Evolutionary conservation across 2,888 invertebrate species (phyloP).

Genomic region (Platypus cylindrus): DNA sequence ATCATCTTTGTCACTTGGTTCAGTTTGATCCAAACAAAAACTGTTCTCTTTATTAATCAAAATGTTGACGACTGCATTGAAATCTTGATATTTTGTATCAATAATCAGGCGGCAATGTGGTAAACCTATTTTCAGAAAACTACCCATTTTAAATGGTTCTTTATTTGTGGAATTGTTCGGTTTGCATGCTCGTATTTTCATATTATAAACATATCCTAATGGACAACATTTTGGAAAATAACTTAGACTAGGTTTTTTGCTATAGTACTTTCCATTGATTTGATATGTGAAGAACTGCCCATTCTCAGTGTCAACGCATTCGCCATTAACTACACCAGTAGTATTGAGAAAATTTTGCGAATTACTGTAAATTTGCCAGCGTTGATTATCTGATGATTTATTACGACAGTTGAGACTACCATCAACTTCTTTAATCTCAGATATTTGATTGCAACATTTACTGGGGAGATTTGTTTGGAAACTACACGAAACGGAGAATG

Average conservation of each 20-base stretch:
- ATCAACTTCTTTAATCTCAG: too few relatives aligned
- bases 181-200: slow-evolving; percentile 18
- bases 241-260: slow-evolving; percentile 4
- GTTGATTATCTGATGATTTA: too few relatives aligned
- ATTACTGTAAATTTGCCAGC: too few relatives aligned
- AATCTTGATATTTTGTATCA: slow-evolving; percentile 13
- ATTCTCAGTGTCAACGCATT: slow-evolving; percentile 1
- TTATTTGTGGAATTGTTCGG: slow-evolving; percentile 9
- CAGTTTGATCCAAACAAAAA: slow-evolving; percentile 20
- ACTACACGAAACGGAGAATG: too few relatives aligned
- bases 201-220: slow-evolving; percentile 18
- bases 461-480: too few relatives aligned
- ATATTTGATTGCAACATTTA: too few relatives aligned
- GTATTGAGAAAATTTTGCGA: too few relatives aligned
- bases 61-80: slow-evolving; percentile 2
- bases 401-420: too few relatives aligned
- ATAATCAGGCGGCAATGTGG: slow-evolving; percentile 22
- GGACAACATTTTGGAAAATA: slow-evolving; percentile 26
- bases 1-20: too few relatives aligned
- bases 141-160: slow-evolving; percentile 16
- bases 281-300: slow-evolving; percentile 2
- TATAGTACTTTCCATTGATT: background rate
- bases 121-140: slow-evolving; percentile 22
- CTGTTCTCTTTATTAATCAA: slow-evolving; percentile 3
- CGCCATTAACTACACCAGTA: background rate